These are phyloP conservation scores for Parauchenoglanis ngamensis DNA, from an alignment of 2,797 vertebrate species.

Conservation along the genomic window DNA sequence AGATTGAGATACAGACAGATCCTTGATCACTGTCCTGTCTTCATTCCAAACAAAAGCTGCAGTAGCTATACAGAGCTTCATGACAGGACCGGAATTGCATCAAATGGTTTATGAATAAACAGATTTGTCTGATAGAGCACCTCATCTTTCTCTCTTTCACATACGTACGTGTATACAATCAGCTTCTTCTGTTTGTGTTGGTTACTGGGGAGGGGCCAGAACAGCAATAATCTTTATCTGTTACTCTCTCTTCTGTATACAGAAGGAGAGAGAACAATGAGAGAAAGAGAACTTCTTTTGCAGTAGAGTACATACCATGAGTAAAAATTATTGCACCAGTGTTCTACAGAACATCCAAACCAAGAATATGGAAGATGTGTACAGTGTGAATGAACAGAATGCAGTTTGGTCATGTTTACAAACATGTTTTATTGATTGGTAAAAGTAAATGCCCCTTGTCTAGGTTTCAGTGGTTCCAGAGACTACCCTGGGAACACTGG, in stretches of 20 bases:
- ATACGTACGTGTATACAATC: background rate
- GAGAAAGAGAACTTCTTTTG: slow-evolving; percentile 4
- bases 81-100: background rate
- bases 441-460: background rate
- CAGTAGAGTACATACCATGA: background rate
- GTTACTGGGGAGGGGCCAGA: slow-evolving; percentile 24
- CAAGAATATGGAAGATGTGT: background rate
- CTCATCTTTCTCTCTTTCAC: slow-evolving; percentile 12
- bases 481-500: background rate
- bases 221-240: slow-evolving; percentile 27
- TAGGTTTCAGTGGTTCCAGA: background rate
- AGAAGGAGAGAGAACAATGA: slow-evolving; percentile 10
- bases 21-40: background rate
- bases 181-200: slow-evolving; percentile 19
- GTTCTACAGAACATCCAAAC: background rate
- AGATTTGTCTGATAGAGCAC: slow-evolving; percentile 5
- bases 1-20: background rate
- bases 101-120: slow-evolving; percentile 25
- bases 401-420: background rate
- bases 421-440: background rate
- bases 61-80: background rate
- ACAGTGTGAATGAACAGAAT: background rate
- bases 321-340: background rate
- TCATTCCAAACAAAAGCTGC: background rate
- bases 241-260: slow-evolving; percentile 20